Evolutionary conservation across 2,797 vertebrate genomes (phyloP).

Genomic region (Onychomys leucogaster): DNA sequence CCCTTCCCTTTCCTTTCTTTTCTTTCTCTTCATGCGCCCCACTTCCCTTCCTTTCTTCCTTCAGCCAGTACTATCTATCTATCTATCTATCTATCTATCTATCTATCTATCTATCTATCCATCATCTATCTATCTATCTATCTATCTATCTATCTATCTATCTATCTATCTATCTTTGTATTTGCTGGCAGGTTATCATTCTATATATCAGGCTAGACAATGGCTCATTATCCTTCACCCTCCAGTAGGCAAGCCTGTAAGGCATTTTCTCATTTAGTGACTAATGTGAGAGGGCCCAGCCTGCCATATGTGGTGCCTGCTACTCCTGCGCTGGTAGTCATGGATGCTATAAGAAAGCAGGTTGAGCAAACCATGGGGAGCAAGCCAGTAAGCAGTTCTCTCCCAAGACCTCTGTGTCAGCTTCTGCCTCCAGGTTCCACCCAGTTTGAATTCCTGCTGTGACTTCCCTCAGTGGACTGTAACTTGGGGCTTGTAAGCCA

Average conservation of each 20-base stretch:
- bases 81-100: too few relatives aligned
- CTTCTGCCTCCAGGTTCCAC: background rate
- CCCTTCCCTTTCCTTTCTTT: background rate
- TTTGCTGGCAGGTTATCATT: background rate
- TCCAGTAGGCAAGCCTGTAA: background rate
- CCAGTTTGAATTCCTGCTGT: background rate
- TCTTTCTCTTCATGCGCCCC: accelerated
- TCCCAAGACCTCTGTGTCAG: background rate
- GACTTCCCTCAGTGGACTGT: background rate
- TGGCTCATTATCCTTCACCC: background rate
- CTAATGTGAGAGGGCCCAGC: background rate
- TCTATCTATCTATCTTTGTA: background rate
- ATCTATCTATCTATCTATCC: background rate
- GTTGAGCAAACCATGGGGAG: too few relatives aligned
- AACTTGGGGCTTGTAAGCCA: background rate
- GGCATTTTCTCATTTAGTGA: background rate
- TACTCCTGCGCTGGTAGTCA: background rate
- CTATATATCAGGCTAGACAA: background rate
- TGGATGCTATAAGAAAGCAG: background rate
- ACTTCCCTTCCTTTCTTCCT: background rate
- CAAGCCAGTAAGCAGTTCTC: background rate
- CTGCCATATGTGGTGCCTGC: background rate
- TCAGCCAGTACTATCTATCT: too few relatives aligned
- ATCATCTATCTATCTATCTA: background rate
- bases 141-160: too few relatives aligned